Conservation (phyloP, 1,140 invertebrate genomes). For the Drosophila pandora region DNA sequence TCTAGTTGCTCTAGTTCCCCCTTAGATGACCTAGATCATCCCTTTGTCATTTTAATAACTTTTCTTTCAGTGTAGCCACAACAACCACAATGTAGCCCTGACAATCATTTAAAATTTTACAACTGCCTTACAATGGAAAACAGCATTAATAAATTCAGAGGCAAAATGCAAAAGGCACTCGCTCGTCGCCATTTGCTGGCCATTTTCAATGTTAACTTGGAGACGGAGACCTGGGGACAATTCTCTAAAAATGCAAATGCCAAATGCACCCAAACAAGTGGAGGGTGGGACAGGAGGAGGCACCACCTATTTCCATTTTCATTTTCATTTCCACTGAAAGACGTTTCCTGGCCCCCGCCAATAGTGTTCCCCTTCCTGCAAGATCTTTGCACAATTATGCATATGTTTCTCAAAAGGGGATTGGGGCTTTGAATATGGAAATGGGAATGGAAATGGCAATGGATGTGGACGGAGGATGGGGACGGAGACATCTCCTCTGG, state of each 20-base stretch:
- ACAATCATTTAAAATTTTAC: constrained; percentile 68
- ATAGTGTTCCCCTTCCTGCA: not conserved
- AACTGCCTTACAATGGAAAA: constrained; percentile 51
- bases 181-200: constrained; percentile 29
- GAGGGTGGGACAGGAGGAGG: not conserved
- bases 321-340: constrained; percentile 78
- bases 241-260: constrained; percentile 52
- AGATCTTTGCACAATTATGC: constrained; percentile 10
- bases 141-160: constrained; percentile 70
- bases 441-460: not conserved
- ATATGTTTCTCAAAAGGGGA: constrained; percentile 4
- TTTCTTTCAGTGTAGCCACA: constrained; percentile 1
- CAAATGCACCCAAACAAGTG: constrained; percentile 48
- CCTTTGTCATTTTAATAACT: not conserved
- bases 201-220: constrained; percentile 75
- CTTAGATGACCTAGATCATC: not conserved
- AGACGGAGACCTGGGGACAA: constrained; percentile 45
- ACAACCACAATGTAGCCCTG: constrained; percentile 26
- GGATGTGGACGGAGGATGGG: no score
- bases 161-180: constrained; percentile 27
- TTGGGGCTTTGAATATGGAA: not conserved
- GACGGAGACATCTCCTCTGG: constrained; percentile 36
- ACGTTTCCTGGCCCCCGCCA: constrained; percentile 61
- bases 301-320: constrained; percentile 59
- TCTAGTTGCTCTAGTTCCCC: no score